A percentile compares a stretch with the other conserved stretches of the same genome.
These are phyloP conservation scores for Chiloscyllium punctatum DNA, from an alignment of 2,797 vertebrate species.

Conservation along the genomic window DNA sequence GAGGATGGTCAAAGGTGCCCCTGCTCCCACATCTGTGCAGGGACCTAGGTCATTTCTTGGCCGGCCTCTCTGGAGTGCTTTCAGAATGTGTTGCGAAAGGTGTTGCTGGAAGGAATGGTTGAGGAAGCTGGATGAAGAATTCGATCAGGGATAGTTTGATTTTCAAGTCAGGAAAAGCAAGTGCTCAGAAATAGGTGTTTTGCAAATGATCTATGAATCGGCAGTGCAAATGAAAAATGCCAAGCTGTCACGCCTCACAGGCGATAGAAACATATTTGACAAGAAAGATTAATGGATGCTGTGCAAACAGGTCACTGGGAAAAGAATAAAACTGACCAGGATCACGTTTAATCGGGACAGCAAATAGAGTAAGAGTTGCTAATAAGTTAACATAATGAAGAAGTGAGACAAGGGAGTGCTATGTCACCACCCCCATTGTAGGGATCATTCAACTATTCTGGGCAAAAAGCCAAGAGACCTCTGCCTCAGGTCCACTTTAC, in stretches of 20 bases:
- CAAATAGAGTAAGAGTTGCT: neutral
- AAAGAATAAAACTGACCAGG: neutral
- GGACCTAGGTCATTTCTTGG: too few relatives aligned
- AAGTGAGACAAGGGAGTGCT: neutral
- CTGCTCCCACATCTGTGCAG: too few relatives aligned
- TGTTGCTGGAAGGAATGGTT: neutral
- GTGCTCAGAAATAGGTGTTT: neutral
- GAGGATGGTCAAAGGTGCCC: too few relatives aligned
- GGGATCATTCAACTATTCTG: neutral
- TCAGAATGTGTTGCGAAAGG: too few relatives aligned
- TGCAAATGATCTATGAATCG: neutral
- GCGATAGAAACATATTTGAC: neutral
- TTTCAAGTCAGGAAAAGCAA: neutral
- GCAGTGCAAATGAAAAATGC: neutral
- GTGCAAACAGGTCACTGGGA: neutral
- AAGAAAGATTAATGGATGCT: slow-evolving; percentile 4
- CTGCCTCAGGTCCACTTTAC: neutral
- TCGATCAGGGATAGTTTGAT: neutral
- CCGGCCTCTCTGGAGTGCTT: too few relatives aligned
- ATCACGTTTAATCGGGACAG: neutral
- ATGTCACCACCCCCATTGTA: neutral
- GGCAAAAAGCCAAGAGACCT: neutral
- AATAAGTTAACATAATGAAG: neutral
- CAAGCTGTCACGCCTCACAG: neutral
- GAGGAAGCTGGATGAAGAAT: neutral